Evolutionary conservation across 2,797 vertebrate genomes (phyloP).

Genomic region (Diplodus puntazzo): DNA sequence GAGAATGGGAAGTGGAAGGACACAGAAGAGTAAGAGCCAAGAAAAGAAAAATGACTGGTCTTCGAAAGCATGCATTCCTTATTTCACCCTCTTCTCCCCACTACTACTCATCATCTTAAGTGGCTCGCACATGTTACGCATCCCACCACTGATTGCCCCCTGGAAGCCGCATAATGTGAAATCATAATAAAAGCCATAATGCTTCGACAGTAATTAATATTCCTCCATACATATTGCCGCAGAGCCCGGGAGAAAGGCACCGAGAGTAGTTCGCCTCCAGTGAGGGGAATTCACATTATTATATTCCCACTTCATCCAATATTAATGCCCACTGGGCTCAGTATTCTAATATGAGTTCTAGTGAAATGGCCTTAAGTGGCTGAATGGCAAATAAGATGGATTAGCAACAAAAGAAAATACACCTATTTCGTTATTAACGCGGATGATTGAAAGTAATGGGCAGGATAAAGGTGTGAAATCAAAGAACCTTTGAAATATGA

Average conservation of each 20-base stretch:
- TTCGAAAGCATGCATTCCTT: not conserved
- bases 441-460: slow-evolving; percentile 75
- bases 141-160: slow-evolving; percentile 44
- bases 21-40: not conserved
- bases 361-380: slow-evolving; percentile 79
- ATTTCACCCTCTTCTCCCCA: not conserved
- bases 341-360: slow-evolving; percentile 78
- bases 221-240: slow-evolving; percentile 63
- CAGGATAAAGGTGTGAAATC: slow-evolving; percentile 56
- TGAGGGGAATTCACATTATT: slow-evolving; percentile 72
- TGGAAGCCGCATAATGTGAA: slow-evolving; percentile 70
- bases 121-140: slow-evolving; percentile 62
- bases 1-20: not conserved
- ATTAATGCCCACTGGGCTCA: slow-evolving; percentile 82
- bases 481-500: slow-evolving; percentile 75
- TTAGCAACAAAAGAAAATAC: slow-evolving; percentile 79
- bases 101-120: slow-evolving; percentile 41
- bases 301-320: slow-evolving; percentile 83
- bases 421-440: slow-evolving; percentile 78
- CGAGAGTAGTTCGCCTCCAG: slow-evolving; percentile 68
- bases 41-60: not conserved
- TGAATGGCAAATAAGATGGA: slow-evolving; percentile 80
- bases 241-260: slow-evolving; percentile 47
- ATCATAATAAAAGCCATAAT: slow-evolving; percentile 76
- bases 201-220: slow-evolving; percentile 83